Percentiles rank a stretch among this genome's conserved stretches.
These are phyloP conservation scores for Callitettix versicolor DNA, from an alignment of 1,140 invertebrate species.

Conservation along the genomic window DNA sequence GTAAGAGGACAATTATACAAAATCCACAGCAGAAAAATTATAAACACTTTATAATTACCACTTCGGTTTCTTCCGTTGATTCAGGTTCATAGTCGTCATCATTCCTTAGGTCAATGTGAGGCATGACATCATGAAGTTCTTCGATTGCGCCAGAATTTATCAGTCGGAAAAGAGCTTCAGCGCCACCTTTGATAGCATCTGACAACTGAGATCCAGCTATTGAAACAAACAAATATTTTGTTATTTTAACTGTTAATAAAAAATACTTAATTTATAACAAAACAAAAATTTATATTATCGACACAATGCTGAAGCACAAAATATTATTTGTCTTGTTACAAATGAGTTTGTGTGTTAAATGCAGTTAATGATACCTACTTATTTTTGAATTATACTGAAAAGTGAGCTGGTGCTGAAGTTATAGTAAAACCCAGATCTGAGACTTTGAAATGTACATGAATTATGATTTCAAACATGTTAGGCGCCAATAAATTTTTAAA, in stretches of 20 bases:
- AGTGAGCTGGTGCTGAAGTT: not conserved
- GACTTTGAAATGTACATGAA: no score
- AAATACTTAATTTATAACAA: not conserved
- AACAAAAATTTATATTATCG: constrained; percentile 9
- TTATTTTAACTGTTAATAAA: constrained; percentile 1
- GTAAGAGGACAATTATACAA: not conserved
- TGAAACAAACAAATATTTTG: constrained; percentile 24
- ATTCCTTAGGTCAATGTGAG: constrained; percentile 23
- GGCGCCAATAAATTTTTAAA: no score
- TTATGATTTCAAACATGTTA: no score
- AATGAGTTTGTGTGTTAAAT: not conserved
- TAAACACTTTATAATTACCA: constrained; percentile 5
- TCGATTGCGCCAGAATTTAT: constrained; percentile 67
- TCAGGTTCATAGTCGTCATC: constrained; percentile 7
- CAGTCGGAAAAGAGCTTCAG: constrained; percentile 59
- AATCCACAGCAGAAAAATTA: no score
- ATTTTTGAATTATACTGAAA: not conserved
- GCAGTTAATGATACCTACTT: not conserved
- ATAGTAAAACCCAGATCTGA: no score
- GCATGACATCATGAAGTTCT: constrained; percentile 62
- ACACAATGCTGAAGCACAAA: constrained; percentile 5
- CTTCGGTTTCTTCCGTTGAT: not conserved
- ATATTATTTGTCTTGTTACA: not conserved
- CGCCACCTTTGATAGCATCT: constrained; percentile 60
- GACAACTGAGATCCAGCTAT: constrained; percentile 58